A percentile compares a stretch with the other conserved stretches of the same genome.
phyloP scores from a whole-genome alignment of 2,888 invertebrate genomes.

The Meghimatium bilineatum region DNA sequence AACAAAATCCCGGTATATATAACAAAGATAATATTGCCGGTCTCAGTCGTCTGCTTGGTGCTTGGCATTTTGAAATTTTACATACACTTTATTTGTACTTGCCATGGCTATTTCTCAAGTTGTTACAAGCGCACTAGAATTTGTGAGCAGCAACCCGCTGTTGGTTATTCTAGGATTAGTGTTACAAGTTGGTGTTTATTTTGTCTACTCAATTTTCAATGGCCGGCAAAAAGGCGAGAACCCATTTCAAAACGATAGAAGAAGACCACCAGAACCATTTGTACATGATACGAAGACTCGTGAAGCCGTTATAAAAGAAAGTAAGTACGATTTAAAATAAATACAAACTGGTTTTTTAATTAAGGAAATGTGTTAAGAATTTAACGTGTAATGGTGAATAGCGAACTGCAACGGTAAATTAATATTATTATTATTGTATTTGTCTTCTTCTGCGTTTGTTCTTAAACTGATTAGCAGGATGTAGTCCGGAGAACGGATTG shows the following conservation, averaged over 20 bases:
- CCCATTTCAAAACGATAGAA: constrained; percentile 64
- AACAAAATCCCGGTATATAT: too few species aligned
- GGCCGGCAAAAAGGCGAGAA: constrained; percentile 67
- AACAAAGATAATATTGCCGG: too few species aligned
- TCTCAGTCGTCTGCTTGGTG: too few species aligned
- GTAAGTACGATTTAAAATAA: constrained; percentile 57
- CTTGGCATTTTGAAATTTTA: too few species aligned
- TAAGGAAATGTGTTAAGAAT: too few species aligned
- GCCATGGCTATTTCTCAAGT: background rate
- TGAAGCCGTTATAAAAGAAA: constrained; percentile 72
- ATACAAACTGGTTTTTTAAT: background rate
- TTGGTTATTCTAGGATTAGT: background rate
- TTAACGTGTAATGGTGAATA: too few species aligned
- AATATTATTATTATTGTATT: too few species aligned
- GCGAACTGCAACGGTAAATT: too few species aligned
- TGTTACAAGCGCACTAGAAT: background rate
- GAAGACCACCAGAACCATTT: constrained; percentile 59
- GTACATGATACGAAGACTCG: constrained; percentile 66
- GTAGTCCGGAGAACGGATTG: too few species aligned
- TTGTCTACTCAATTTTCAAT: constrained; percentile 54
- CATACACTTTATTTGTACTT: too few species aligned
- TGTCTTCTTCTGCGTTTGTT: too few species aligned
- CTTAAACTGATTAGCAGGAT: too few species aligned
- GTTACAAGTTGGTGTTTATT: background rate
- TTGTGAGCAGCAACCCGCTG: background rate